Evolutionary conservation across 2,113 vertebrate genomes (phyloP), one percentile per base, ranked within the genome.

Genomic region (Poeciliopsis occidentalis): DNA sequence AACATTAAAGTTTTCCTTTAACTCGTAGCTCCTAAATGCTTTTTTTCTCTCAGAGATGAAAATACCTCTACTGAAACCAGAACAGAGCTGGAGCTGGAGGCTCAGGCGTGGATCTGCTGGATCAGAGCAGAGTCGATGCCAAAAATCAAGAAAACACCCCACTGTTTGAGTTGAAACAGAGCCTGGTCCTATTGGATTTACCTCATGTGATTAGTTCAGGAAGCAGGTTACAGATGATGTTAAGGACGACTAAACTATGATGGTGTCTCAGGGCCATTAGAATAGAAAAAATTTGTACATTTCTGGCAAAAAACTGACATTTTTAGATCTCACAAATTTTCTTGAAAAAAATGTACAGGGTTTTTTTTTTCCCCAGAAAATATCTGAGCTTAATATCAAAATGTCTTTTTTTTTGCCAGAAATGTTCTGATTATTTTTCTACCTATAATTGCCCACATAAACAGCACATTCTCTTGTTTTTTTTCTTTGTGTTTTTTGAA

Each of bases 1-100:
- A 84, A 85, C 61, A 54, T 88, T 82, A 31, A 80, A 80, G 47
- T 88, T 69, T 91, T 91, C 73, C 71, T 85, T 90, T 89, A 62
- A 70, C 79, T 85, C 84, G 88, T 89, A 79, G 69, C 80, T 86
- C 67, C 75, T 84, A 73, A 77, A 87, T 66, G 73, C 81, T 87
- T 76, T 84, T 71, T 85, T 81, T 67, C 0, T 87, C 51, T 88
- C 70, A 75, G 51, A 85, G 85, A 88, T 89, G 63, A 88, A 91
- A 92, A 92, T 92, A 93, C 93, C 93, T 94, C 92, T 85, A 73
- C 75, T 31, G 85, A 88, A 88, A 80, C 85, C 22, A 69, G 15
- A 26, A 67, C 79, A 62, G 67, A 66, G 60, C 64, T 60, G 72
- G 75, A 80, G 4, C 1, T 81, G 44, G 1, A 1, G 17, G 3